These are phyloP conservation scores for Onychostruthus taczanowskii DNA, from an alignment of 2,113 vertebrate species.

Conservation along the genomic window DNA sequence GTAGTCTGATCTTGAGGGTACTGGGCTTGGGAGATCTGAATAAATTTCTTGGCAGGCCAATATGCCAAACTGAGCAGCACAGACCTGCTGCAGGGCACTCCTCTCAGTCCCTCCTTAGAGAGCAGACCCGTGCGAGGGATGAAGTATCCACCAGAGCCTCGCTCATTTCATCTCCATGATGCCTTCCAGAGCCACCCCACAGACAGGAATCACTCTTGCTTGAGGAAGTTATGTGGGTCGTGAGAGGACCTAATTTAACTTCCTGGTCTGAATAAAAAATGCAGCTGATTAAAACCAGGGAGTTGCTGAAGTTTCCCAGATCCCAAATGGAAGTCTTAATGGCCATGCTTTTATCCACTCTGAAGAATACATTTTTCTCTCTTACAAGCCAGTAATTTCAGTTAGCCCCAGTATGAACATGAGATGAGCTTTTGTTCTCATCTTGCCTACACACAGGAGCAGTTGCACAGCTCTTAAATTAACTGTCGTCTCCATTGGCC, in stretches of 20 bases:
- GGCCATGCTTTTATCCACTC: not conserved
- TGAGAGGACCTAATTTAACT: conserved; percentile 24
- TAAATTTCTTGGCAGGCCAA: not conserved
- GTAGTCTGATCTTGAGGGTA: not conserved
- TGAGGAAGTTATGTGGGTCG: not conserved
- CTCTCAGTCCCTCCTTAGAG: not conserved
- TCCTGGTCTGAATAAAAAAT: conserved; percentile 2
- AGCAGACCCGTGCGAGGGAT: not conserved
- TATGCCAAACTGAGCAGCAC: not conserved
- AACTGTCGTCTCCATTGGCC: not conserved
- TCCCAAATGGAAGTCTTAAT: not conserved
- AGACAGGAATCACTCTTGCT: conserved; percentile 22
- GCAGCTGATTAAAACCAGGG: conserved; percentile 25
- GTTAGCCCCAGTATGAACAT: not conserved
- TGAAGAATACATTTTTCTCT: not conserved
- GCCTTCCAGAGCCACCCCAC: not conserved
- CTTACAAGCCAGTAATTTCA: not conserved
- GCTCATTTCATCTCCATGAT: not conserved
- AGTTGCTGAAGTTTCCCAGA: not conserved
- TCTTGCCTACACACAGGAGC: not conserved
- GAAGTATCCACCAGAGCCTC: not conserved
- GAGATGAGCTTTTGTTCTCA: not conserved
- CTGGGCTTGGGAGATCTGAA: not conserved
- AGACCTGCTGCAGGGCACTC: not conserved
- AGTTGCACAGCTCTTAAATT: not conserved